Evolutionary conservation across 1,140 invertebrate species (phyloP), one percentile per base, ranked within the genome.

Genomic region (Leptopilina boulardi): DNA sequence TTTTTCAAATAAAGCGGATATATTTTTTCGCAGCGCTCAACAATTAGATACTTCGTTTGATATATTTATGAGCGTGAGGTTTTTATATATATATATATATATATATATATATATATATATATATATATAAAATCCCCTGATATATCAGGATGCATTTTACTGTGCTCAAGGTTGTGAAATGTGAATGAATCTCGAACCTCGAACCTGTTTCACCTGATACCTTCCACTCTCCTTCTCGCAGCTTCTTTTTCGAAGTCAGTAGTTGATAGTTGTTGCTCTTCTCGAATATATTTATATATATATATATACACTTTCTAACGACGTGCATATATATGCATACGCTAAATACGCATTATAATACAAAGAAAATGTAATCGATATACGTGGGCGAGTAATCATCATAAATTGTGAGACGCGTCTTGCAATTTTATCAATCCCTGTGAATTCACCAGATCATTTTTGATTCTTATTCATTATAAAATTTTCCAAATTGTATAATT

Each of bases 181-280:
- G 86, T 87, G 86, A 87, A 87, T 87, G 86, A 87, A 87, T 87
- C 80, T 87, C 85, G 84, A 87, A 87, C 85, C 80, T 87, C 84
- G 83, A 87, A 87, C 86, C 86, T 87, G 86, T 87, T 87, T 81
- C 80, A 73, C 76, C 76, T 82, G 78, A 44, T 80, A 72, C 78
- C 77, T 84, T 77, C 77, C 75, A 74, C 79, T 72, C 75, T 82
- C 77, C 77, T 80, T 80, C 82, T n/a, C n/a, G n/a, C n/a, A 79
- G 70, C 77, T 86, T 83, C 79, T 80, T 81, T 74, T 74, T 38
- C 70, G 70, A 71, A 83, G 80, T 78, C 80, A 77, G 70, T 30
- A n/a, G 59, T 30, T 59, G 56, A 21, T 54, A 54, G n/a, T 18
- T 26, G 19, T 56, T 10, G 54, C 9, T 66, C 23, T 59, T 13